Evolutionary conservation across 1,140 invertebrate species (phyloP), one percentile per base, ranked within the genome.

Genomic region (Drosophila murphyi): DNA sequence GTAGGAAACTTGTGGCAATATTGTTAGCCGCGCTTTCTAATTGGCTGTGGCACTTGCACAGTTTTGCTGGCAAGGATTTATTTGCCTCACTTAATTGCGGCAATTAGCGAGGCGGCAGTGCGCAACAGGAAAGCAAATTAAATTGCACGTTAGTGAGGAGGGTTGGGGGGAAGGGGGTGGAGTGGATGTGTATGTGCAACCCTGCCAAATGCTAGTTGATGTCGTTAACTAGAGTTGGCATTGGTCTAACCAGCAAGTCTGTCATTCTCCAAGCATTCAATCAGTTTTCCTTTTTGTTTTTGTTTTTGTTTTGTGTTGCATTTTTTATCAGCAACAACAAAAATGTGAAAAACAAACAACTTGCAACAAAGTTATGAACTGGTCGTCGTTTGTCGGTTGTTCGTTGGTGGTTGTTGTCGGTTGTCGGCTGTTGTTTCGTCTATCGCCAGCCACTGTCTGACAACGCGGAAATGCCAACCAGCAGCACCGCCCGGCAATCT

Each of bases 401-500:
- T 20, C 20, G 20, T 20, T 20, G 20, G 20, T 20, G 20, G 63
- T 28, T 45, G 57, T 74, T 76, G 81, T 20, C 20, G 20, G 20
- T 20, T 20, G 20, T 20, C 20, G 20, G 20, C 79, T 82, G 80
- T 71, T 60, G 68, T 6, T 62, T 63, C 20, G 80, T 83, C 83
- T 82, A 82, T 87, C 76, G 80, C 55, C 68, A 69, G 77, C 35
- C 64, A 60, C 74, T 63, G 83, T 88, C 82, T 88, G 86, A 78
- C 80, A 88, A 88, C 85, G 83, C 83, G 83, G 83, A 88, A 88
- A 89, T 89, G 83, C 73, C 80, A 80, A 65, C 64, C 80, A 74
- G 60, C 74, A 64, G 65, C 71, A 48, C 41, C 7, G 20, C 43
- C 47, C 39, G 20, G 0, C 20, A 20, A 20, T 20, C 59, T 12